Percentiles rank a stretch among this genome's conserved stretches.
These are phyloP conservation scores for Drosophila guanche DNA, from an alignment of 1,140 invertebrate species.

Conservation along the genomic window DNA sequence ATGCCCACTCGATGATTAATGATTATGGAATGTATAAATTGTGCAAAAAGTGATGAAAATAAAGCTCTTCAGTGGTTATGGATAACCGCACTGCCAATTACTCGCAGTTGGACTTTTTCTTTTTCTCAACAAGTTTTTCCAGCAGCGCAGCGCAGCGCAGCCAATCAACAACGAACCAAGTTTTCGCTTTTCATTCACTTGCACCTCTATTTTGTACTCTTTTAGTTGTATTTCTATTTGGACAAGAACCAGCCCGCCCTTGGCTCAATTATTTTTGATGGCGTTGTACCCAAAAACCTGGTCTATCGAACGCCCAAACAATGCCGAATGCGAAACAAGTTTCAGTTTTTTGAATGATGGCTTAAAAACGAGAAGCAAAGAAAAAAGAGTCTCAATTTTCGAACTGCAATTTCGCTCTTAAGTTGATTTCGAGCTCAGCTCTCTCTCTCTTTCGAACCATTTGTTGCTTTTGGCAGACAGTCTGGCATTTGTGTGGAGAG, in stretches of 20 bases:
- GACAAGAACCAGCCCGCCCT: slow-evolving; percentile 71
- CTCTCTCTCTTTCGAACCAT: slow-evolving; percentile 43
- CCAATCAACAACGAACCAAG: slow-evolving; percentile 38
- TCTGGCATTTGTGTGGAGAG: too few relatives aligned
- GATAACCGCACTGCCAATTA: slow-evolving; percentile 47
- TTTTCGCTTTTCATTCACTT: slow-evolving; percentile 70
- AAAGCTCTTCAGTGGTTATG: slow-evolving; percentile 28
- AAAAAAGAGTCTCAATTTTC: slow-evolving; percentile 42
- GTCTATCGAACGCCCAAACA: slow-evolving; percentile 57
- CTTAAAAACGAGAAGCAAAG: slow-evolving; percentile 6
- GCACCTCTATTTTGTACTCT: slow-evolving; percentile 25
- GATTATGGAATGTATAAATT: slow-evolving; percentile 40
- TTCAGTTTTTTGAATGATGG: slow-evolving; percentile 32
- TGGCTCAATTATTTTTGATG: slow-evolving; percentile 68
- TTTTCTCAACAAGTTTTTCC: slow-evolving; percentile 8
- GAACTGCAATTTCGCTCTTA: slow-evolving; percentile 40
- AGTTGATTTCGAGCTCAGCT: background rate
- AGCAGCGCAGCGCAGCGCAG: slow-evolving; percentile 4
- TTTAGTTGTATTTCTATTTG: slow-evolving; percentile 20
- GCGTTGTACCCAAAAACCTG: slow-evolving; percentile 18
- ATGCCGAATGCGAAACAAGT: slow-evolving; percentile 63
- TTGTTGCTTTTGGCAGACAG: slow-evolving; percentile 64
- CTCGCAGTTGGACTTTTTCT: slow-evolving; percentile 24
- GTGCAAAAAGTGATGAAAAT: slow-evolving; percentile 4
- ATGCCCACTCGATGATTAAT: background rate